A percentile compares a stretch with the other conserved stretches of the same genome.
phyloP scores from a whole-genome alignment of 2,888 invertebrate species.

The Amorpha juglandis region DNA sequence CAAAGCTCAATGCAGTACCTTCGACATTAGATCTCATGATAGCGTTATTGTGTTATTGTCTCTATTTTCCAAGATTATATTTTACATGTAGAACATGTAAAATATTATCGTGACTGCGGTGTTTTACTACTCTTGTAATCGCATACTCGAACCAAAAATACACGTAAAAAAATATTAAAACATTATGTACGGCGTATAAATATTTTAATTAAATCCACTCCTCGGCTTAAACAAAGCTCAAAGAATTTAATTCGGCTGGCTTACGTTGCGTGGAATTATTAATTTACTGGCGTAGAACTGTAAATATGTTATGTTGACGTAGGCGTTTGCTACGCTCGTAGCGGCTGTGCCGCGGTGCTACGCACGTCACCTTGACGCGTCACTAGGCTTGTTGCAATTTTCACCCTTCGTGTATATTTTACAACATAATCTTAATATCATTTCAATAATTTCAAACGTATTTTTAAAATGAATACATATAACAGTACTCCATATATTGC shows the following conservation, averaged over 20 bases:
- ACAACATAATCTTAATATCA: too few species aligned
- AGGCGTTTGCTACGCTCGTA: constrained; percentile 19
- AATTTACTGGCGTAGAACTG: constrained; percentile 1
- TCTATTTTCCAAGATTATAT: too few species aligned
- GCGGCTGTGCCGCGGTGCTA: constrained; percentile 4
- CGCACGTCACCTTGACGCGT: constrained; percentile 17
- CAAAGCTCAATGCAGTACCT: too few species aligned
- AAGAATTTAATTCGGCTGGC: constrained; percentile 5
- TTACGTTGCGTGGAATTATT: not conserved
- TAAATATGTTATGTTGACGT: constrained; percentile 11
- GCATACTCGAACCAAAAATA: not conserved
- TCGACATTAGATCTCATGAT: too few species aligned
- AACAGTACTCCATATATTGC: too few species aligned
- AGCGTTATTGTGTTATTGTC: too few species aligned
- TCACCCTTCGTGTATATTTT: not conserved
- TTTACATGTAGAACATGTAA: too few species aligned
- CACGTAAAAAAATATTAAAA: not conserved
- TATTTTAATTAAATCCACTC: constrained; percentile 10
- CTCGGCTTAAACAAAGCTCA: not conserved
- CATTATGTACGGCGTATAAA: not conserved
- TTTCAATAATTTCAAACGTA: too few species aligned
- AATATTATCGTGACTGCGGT: too few species aligned
- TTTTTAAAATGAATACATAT: too few species aligned
- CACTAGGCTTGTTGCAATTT: not conserved
- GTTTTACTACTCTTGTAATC: too few species aligned